A percentile compares a stretch with the other conserved stretches of the same genome.
These are phyloP conservation scores for Aurelia coerulea DNA, from an alignment of 30 jellyfish, hydroid and myxozoan species.

Conservation along the genomic window DNA sequence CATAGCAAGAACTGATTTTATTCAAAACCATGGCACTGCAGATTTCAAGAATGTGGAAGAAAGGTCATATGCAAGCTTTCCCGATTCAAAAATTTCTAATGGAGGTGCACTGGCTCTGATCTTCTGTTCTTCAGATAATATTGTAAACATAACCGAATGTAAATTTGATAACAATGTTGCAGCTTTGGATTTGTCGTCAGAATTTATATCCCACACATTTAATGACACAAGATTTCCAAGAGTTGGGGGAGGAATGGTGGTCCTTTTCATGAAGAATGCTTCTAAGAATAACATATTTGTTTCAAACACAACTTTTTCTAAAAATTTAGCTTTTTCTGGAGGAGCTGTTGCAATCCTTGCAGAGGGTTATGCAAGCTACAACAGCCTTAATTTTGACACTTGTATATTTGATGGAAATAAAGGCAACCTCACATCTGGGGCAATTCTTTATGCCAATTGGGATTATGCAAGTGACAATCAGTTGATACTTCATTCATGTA, in stretches of 20 bases:
- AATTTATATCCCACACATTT: slow-evolving; percentile 17
- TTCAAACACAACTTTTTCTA: slow-evolving; percentile 13
- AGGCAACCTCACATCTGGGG: slow-evolving; percentile 78
- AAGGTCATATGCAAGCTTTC: slow-evolving; percentile 41
- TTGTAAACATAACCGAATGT: slow-evolving; percentile 18
- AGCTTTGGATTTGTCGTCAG: slow-evolving; percentile 6
- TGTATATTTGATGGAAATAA: slow-evolving; percentile 39
- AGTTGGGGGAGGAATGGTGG: slow-evolving; percentile 84
- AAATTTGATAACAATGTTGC: slow-evolving; percentile 57
- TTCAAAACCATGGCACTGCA: slow-evolving; percentile 49
- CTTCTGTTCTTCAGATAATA: slow-evolving; percentile 2
- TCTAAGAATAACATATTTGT: slow-evolving; percentile 24
- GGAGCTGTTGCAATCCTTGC: slow-evolving; percentile 82
- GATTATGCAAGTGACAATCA: slow-evolving; percentile 29
- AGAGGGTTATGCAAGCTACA: slow-evolving; percentile 36
- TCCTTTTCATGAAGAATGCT: slow-evolving; percentile 41
- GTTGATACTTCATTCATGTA: slow-evolving; percentile 16
- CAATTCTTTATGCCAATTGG: slow-evolving; percentile 63
- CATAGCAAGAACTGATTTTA: slow-evolving; percentile 18
- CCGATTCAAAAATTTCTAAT: slow-evolving; percentile 53
- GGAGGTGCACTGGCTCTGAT: slow-evolving; percentile 89
- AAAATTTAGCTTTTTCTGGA: slow-evolving; percentile 76
- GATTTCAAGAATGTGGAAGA: background rate
- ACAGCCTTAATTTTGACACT: slow-evolving; percentile 18
- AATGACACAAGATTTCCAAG: slow-evolving; percentile 53